Evolutionary conservation across 2,113 vertebrate species (phyloP).

Genomic region (Tautogolabrus adspersus): DNA sequence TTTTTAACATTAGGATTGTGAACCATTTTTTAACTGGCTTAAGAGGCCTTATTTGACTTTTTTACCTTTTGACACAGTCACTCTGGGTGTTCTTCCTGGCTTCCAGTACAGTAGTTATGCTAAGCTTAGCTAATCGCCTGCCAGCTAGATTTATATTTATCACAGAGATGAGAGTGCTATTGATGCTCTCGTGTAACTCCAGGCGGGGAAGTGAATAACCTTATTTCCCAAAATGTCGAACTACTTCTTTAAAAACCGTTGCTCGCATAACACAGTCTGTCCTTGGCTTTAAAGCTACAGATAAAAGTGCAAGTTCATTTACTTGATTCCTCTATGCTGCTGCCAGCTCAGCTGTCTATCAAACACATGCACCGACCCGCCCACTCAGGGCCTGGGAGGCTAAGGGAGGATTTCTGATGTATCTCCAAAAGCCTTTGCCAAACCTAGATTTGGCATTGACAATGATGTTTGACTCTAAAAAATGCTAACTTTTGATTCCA

Average conservation of each 20-base stretch:
- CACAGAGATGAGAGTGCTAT: background rate
- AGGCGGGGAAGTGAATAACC: background rate
- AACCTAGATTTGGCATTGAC: conserved; percentile 2
- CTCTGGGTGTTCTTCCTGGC: background rate
- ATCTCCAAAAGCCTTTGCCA: conserved; percentile 12
- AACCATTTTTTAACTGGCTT: too few relatives aligned
- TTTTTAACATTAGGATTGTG: background rate
- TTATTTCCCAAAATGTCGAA: background rate
- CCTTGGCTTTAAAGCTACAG: conserved; percentile 1
- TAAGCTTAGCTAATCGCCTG: background rate
- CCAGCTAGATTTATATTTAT: background rate
- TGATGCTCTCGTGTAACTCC: background rate
- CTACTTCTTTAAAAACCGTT: background rate
- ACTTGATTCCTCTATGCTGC: background rate
- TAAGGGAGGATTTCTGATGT: conserved; percentile 11
- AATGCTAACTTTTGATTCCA: background rate
- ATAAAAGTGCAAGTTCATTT: background rate
- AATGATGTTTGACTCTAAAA: background rate
- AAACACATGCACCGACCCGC: background rate
- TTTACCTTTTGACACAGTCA: background rate
- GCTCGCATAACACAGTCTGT: background rate
- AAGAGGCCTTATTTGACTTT: background rate
- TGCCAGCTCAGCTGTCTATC: conserved; percentile 2
- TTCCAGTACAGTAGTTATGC: background rate
- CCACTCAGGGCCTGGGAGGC: background rate